These are phyloP conservation scores for Tetrao urogallus DNA, from an alignment of 2,113 vertebrate species.

Conservation along the genomic window DNA sequence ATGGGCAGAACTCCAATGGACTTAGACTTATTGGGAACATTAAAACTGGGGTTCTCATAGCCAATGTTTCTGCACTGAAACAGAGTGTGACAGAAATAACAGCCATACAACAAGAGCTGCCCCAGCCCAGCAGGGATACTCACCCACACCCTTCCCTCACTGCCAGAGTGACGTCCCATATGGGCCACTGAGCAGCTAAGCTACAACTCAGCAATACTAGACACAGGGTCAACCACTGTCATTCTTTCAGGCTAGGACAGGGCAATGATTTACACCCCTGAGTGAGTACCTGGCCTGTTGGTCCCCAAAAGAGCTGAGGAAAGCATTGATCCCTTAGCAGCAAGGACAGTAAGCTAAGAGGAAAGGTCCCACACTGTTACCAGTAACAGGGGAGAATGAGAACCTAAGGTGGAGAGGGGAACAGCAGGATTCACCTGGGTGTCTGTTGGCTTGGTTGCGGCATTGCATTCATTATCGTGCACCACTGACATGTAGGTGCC, in stretches of 20 bases:
- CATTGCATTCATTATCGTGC: slow-evolving; percentile 92
- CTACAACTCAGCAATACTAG: background rate
- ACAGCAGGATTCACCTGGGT: slow-evolving; percentile 85
- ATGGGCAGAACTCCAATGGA: background rate
- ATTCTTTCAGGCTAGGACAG: background rate
- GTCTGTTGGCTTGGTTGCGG: slow-evolving; percentile 90
- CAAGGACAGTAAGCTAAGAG: background rate
- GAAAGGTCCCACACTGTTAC: background rate
- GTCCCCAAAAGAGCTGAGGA: background rate
- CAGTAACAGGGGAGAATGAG: background rate
- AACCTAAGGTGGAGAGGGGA: background rate
- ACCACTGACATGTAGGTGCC: slow-evolving; percentile 89
- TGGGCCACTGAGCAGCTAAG: background rate
- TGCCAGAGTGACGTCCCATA: background rate
- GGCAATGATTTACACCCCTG: background rate
- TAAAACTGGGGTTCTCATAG: background rate
- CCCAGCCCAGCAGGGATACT: background rate
- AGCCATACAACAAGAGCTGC: background rate
- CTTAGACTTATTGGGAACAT: background rate
- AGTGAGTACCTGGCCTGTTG: background rate
- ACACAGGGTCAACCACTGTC: background rate
- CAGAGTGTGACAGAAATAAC: background rate
- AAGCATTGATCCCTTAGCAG: no score
- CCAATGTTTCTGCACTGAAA: background rate
- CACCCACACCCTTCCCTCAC: no score